A percentile compares a stretch with the other conserved stretches of the same genome.
These are phyloP conservation scores for Chaitophorus viminalis DNA, from an alignment of 2,888 invertebrate genomes.

Conservation along the genomic window DNA sequence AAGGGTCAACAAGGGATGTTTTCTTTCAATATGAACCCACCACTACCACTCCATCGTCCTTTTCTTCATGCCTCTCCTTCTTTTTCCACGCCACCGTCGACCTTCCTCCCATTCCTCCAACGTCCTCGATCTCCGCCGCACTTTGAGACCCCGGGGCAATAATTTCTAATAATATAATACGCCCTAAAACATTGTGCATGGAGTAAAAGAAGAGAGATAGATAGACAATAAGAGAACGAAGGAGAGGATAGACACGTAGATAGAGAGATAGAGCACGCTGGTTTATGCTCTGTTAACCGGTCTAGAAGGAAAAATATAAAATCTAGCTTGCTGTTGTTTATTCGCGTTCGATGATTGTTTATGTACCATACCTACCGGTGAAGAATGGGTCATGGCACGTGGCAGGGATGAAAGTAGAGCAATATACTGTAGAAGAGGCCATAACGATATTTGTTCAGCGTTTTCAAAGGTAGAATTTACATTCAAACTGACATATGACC, in stretches of 20 bases:
- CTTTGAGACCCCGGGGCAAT: neutral
- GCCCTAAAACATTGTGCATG: neutral
- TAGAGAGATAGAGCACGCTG: neutral
- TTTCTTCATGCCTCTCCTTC: neutral
- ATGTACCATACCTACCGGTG: neutral
- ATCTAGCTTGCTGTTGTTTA: slow-evolving; percentile 35
- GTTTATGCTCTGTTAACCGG: neutral
- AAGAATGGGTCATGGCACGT: neutral
- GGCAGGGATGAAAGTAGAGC: neutral
- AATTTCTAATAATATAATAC: slow-evolving; percentile 51
- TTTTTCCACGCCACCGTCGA: neutral
- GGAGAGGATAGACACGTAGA: neutral
- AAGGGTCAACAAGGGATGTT: slow-evolving; percentile 62
- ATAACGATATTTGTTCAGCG: slow-evolving; percentile 40
- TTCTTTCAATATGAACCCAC: slow-evolving; percentile 53
- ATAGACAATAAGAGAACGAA: no score
- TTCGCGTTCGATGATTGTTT: slow-evolving; percentile 37
- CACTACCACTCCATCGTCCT: neutral
- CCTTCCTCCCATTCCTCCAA: neutral
- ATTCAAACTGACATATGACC: slow-evolving; percentile 26
- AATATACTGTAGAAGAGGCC: neutral
- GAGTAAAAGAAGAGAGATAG: neutral
- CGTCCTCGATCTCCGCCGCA: neutral
- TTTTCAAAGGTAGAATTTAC: slow-evolving; percentile 25
- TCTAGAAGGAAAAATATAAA: slow-evolving; percentile 45